Conservation (phyloP, 2,797 vertebrate genomes). For the Philypnodon macrostomus region DNA sequence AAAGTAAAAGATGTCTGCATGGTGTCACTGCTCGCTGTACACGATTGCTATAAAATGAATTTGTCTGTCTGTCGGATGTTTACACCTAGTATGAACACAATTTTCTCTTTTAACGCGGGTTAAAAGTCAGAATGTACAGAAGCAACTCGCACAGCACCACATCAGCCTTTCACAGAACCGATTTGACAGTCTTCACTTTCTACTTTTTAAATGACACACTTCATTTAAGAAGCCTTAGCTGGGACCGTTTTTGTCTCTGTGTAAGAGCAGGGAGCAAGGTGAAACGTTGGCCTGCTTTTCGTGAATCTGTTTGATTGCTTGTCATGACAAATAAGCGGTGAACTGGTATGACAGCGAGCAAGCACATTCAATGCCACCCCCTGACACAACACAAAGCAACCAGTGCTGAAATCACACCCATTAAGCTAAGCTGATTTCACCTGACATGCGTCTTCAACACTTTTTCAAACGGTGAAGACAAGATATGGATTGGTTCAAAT, state of each 20-base stretch:
- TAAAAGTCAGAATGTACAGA: conserved; percentile 18
- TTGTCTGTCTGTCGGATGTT: conserved; percentile 2
- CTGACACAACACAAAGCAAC: conserved; percentile 36
- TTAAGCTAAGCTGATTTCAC: conserved; percentile 36
- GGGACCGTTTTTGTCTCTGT: conserved; percentile 11
- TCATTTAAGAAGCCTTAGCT: conserved; percentile 24
- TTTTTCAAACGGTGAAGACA: conserved; percentile 9
- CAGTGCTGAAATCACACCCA: conserved; percentile 26
- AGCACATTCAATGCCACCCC: conserved; percentile 35
- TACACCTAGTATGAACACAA: neutral
- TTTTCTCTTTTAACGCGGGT: conserved; percentile 16
- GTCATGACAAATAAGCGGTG: conserved; percentile 31
- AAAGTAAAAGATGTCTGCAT: conserved; percentile 18
- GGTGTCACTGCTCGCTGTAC: neutral
- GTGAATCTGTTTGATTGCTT: conserved; percentile 39
- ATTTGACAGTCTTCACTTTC: conserved; percentile 9
- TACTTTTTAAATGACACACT: conserved; percentile 15
- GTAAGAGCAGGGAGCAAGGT: conserved; percentile 30
- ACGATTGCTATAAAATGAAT: neutral
- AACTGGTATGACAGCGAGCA: conserved; percentile 27
- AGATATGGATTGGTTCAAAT: conserved; percentile 24
- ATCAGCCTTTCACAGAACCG: conserved; percentile 5
- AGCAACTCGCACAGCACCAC: neutral
- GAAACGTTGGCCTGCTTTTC: conserved; percentile 34
- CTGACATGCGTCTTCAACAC: conserved; percentile 28